phyloP scores from a whole-genome alignment of 2,888 invertebrate species.

The Acanthosepion esculentum region DNA sequence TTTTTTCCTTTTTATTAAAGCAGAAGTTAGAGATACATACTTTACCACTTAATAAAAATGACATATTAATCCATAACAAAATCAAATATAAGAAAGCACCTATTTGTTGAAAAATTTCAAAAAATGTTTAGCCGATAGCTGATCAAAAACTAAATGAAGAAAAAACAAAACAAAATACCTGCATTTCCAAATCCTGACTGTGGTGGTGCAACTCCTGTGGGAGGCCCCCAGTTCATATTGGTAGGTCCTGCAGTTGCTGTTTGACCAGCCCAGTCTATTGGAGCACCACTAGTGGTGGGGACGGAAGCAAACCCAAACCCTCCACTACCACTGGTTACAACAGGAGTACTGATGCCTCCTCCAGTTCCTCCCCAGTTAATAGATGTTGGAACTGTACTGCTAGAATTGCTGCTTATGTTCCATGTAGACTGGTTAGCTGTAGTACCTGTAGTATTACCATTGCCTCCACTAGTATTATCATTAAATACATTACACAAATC shows the following conservation, averaged over 20 bases:
- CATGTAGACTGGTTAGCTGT: constrained; percentile 25
- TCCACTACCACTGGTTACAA: constrained; percentile 24
- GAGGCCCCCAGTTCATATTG: constrained; percentile 53
- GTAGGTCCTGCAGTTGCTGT: constrained; percentile 50
- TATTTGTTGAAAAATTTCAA: not conserved
- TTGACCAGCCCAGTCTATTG: constrained; percentile 39
- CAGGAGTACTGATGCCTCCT: not conserved
- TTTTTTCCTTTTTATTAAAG: too few relatives aligned
- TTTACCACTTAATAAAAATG: too few relatives aligned
- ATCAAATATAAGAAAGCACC: not conserved
- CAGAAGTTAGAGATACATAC: too few relatives aligned
- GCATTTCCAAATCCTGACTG: constrained; percentile 42
- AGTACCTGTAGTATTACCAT: constrained; percentile 12
- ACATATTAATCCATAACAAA: too few relatives aligned
- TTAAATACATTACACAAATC: constrained; percentile 85
- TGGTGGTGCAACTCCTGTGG: constrained; percentile 38
- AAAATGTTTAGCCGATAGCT: not conserved
- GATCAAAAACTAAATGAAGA: not conserved
- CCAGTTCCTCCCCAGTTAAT: constrained; percentile 43
- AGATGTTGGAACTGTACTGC: not conserved
- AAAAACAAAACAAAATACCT: not conserved
- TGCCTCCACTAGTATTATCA: not conserved
- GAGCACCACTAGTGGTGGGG: constrained; percentile 47
- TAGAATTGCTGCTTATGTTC: constrained; percentile 24
- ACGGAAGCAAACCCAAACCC: constrained; percentile 36